Conservation (phyloP, 2,113 vertebrate species). For the Xenus cinereus region DNA sequence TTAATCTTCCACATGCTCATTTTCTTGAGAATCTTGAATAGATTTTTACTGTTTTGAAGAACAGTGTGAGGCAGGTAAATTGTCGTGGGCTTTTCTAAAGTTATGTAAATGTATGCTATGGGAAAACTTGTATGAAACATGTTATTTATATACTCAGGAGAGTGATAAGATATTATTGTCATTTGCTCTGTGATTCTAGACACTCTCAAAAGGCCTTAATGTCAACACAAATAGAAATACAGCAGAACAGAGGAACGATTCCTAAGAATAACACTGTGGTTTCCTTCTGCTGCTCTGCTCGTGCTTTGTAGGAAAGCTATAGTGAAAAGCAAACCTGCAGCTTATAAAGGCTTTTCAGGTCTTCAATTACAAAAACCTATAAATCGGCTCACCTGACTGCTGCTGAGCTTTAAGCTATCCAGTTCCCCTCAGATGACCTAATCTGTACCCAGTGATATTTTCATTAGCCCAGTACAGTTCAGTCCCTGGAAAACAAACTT, state of each 20-base stretch:
- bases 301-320: background rate
- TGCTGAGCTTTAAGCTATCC: background rate
- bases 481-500: background rate
- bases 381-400: background rate
- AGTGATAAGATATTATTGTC: constrained; percentile 1
- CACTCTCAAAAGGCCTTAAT: constrained; percentile 2
- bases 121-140: background rate
- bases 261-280: background rate
- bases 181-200: constrained; percentile 18
- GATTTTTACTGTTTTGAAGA: background rate
- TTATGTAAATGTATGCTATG: constrained; percentile 9
- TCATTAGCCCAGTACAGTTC: background rate
- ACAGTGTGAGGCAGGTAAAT: background rate
- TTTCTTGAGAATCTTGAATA: background rate
- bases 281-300: background rate
- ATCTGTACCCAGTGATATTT: background rate
- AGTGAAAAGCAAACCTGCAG: background rate
- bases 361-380: background rate
- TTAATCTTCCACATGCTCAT: background rate
- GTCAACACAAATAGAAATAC: constrained; percentile 14
- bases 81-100: background rate
- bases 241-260: background rate
- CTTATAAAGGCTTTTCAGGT: constrained; percentile 1
- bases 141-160: constrained; percentile 14
- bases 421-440: background rate